Evolutionary conservation across 1,140 invertebrate species (phyloP).

Genomic region (Bombus affinis): DNA sequence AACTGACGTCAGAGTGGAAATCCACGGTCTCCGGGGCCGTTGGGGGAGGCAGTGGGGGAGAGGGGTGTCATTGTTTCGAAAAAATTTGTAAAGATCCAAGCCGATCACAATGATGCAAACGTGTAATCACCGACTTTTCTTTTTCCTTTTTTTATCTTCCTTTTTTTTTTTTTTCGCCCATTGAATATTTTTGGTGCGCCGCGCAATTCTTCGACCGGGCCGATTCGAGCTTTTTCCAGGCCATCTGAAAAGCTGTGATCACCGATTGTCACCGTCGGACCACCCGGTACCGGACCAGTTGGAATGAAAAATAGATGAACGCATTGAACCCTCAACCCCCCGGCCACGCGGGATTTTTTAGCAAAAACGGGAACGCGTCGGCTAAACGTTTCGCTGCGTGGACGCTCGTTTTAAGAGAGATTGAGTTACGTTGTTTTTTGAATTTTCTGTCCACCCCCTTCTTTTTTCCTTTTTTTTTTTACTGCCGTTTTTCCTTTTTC

Average conservation of each 20-base stretch:
- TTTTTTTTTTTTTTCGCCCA: slow-evolving; percentile 38
- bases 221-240: slow-evolving; percentile 48
- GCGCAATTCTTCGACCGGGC: slow-evolving; percentile 48
- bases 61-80: slow-evolving; percentile 54
- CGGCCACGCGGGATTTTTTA: slow-evolving; percentile 40
- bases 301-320: slow-evolving; percentile 55
- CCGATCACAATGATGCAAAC: slow-evolving; percentile 53
- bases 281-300: slow-evolving; percentile 10
- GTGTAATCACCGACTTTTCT: slow-evolving; percentile 55
- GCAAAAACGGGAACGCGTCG: slow-evolving; percentile 43
- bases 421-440: slow-evolving; percentile 44
- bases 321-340: slow-evolving; percentile 35
- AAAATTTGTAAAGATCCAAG: slow-evolving; percentile 66
- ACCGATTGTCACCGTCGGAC: slow-evolving; percentile 33
- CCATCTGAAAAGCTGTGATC: slow-evolving; percentile 51
- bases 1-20: slow-evolving; percentile 65
- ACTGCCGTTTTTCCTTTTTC: not conserved
- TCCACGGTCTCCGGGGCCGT: slow-evolving; percentile 43
- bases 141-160: not conserved
- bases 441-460: slow-evolving; percentile 19
- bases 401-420: slow-evolving; percentile 42
- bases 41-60: too few species aligned
- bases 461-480: not conserved
- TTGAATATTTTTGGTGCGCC: slow-evolving; percentile 59
- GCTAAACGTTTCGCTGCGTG: slow-evolving; percentile 43